Base-by-base conservation (phyloP, 2,888 invertebrate species). In the Spialia ferax region DNA sequence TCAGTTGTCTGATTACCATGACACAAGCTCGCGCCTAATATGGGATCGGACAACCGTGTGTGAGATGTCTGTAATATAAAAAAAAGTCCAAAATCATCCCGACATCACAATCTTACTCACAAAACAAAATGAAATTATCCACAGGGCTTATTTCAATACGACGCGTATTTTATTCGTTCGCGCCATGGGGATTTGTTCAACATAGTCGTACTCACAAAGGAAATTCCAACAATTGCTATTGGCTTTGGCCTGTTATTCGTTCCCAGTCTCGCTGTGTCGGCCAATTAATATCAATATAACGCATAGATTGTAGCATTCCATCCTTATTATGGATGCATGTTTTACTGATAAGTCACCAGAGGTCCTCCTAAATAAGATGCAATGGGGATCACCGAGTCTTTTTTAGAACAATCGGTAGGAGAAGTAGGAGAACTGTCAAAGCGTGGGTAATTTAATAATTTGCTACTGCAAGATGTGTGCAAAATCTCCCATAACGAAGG, bases 231-330 rank as follows among this genome's bases (percentile, higher is more conserved):
- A 83, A 84, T 82, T 78, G 79, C 76, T 76, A n/a, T 38, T 73
- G 77, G 78, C 54, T 81, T 89, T 87, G 86, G 85, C 86, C 81
- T 84, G 82, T 84, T 84, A 82, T 83, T 82, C 79, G 81, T 83
- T 84, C 78, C 79, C 76, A 74, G 77, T 71, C 75, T 80, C 77
- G 75, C 79, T 81, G 78, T 83, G 82, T 83, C 81, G 77, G 80
- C 82, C 85, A 87, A 88, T 88, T 91, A 89, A 86, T 89, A 88
- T 87, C 86, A 88, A 85, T 88, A 84, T 81, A 81, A 74, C 77
- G 78, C 75, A 74, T 76, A 79, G 84, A 84, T 42, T 42, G 42
- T 42, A 42, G 15, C 42, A 42, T 73, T 71, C 70, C 70, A 69
- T 63, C 56, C 61, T 59, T 57, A 59, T 13, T 63, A 64, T 10